Evolutionary conservation across 2,113 vertebrate genomes (phyloP), one percentile per base, ranked within the genome.

Genomic region (Proteles cristata): DNA sequence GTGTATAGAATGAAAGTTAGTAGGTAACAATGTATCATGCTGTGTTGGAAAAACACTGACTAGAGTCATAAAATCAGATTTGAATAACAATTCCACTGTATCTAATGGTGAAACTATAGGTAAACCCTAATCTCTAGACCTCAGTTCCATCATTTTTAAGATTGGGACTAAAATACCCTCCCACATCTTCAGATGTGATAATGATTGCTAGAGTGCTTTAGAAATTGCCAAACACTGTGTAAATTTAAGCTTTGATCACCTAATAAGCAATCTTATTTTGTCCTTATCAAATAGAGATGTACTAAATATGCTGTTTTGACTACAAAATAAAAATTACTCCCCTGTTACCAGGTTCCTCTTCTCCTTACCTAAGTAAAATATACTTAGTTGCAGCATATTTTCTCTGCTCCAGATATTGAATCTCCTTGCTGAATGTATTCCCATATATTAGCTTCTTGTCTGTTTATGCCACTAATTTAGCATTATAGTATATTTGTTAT

Each of bases 241-340:
- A 74, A 84, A 79, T 82, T 50, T 80, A 80, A 93, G 74, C 25
- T 65, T 58, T 77, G 69, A 43, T 90, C 35, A 66, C 66, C 82
- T 31, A 73, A 6, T 45, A 2, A 61, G 74, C 14, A 35, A 79
- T 87, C 45, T 81, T 89, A 58, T 80, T 94, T 45, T 73, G 39
- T 73, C 4, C 68, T 79, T 90, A 90, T 90, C 16, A 19, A 82
- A 63, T 55, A 31, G 53, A 83, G 7, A 0, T 79, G 9, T 89
- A 86, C 68, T 82, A 95, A 92, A 86, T 80, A 86, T 92, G 77
- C 35, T n/a, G 28, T 91, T 88, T 48, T 96, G 23, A 80, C 63
- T 80, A 90, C n/a, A 91, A 58, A 79, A 48, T 73, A 86, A 96
- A 93, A 89, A 82, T 68, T 25, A 55, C 35, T 11, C 21, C 11